Base-by-base conservation (phyloP, 1,140 invertebrate genomes). In the Pantala flavescens region DNA sequence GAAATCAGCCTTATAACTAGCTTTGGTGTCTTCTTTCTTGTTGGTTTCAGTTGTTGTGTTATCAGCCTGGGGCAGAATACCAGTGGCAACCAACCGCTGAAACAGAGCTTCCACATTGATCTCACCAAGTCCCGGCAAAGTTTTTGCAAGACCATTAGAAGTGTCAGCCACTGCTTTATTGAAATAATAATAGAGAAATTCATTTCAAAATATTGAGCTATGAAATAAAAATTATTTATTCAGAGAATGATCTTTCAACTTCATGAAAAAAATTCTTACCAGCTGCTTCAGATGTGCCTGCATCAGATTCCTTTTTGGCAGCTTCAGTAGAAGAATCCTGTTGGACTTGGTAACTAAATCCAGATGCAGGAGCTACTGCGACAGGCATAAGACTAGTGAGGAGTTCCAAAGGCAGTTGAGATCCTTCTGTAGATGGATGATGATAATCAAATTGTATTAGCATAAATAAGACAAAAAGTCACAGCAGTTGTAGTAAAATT, bases 101-200 rank as follows among this genome's bases (percentile, higher is more conserved):
- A 95, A 93, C 23, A 97, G 81, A 78, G 94, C 92, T 76, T 88
- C 89, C 42, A 96, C 90, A 80, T 95, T 91, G 0, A 93, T 81
- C 72, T 87, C 85, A 63, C 49, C 49, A 63, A 63, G 49, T 19
- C 49, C 49, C 12, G 49, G 49, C 49, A 63, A 63, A 3, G 49
- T 63, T 63, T 63, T 63, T 19, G 5, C 49, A 3, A 63, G 12
- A 16, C 14, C 49, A 63, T 19, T 21, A 63, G 49, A 63, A 63
- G 49, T 63, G 14, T 63, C 49, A 63, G 49, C 49, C 3, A 63
- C 49, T 63, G 49, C 49, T 63, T 19, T 21, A 63, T 19, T 63
- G 28, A 9, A 63, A 63, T 3, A 14, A 21, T 19, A 12, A 63
- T 7, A 63, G 49, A 21, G 49, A 63, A 63, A 7, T 63, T 7